Conservation (phyloP, 2,888 invertebrate species). For the Ceriagrion tenellum region DNA sequence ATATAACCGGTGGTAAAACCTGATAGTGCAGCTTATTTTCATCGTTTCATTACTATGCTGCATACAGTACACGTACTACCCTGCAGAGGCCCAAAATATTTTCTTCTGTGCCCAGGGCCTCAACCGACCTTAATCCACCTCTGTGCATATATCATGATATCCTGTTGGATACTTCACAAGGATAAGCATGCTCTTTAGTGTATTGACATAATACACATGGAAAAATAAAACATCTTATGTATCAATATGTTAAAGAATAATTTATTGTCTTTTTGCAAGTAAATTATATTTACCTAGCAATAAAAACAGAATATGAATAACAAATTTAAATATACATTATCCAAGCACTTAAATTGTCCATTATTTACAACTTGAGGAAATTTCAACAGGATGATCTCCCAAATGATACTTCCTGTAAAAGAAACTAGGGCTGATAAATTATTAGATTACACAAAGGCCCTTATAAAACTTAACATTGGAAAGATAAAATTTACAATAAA, state of each 20-base stretch:
- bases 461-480: not conserved
- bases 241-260: conserved; percentile 60
- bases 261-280: conserved; percentile 66
- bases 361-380: conserved; percentile 41
- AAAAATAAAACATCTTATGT: conserved; percentile 7
- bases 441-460: conserved; percentile 40
- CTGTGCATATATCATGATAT: no score
- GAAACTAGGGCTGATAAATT: conserved; percentile 41
- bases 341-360: not conserved
- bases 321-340: conserved; percentile 51
- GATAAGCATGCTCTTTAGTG: no score
- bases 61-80: no score
- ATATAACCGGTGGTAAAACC: no score
- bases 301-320: conserved; percentile 56
- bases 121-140: no score
- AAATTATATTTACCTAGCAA: conserved; percentile 65
- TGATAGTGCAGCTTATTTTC: no score
- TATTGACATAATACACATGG: no score
- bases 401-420: not conserved
- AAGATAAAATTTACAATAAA: conserved; percentile 49
- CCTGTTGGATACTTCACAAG: no score
- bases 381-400: not conserved
- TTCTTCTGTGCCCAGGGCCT: no score
- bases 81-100: no score
- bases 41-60: no score